Percentiles rank a stretch among this genome's conserved stretches.
Conservation (phyloP, 2,888 invertebrate species). For the Ormyrus pomaceus region DNA sequence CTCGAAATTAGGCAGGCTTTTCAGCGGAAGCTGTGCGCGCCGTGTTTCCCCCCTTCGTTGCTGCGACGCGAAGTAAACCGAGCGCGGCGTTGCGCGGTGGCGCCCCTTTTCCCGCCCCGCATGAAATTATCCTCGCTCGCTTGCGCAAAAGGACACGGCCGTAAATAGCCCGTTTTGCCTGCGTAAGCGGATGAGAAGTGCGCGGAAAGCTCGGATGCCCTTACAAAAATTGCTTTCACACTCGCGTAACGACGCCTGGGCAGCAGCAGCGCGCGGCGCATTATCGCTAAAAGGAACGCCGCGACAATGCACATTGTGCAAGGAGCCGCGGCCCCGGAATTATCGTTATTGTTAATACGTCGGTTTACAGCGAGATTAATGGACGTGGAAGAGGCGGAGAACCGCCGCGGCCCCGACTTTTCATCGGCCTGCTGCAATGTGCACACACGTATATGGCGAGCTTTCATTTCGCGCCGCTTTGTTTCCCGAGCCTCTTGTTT, state of each 20-base stretch:
- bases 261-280: too few species aligned
- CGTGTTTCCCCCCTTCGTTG: neutral
- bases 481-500: neutral
- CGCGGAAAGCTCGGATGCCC: neutral
- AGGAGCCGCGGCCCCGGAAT: neutral
- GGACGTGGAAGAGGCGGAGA: neutral
- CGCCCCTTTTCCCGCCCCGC: too few species aligned
- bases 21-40: neutral
- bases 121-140: too few species aligned
- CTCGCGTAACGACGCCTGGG: neutral
- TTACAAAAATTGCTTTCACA: constrained; percentile 8
- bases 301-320: neutral
- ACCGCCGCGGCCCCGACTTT: neutral
- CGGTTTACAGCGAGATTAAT: constrained; percentile 22
- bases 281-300: neutral
- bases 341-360: neutral
- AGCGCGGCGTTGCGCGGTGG: neutral
- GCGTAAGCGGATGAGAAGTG: neutral
- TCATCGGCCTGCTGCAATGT: neutral
- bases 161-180: neutral
- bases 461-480: constrained; percentile 7
- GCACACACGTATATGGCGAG: neutral
- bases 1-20: too few species aligned
- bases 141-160: too few species aligned
- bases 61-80: neutral